Percentiles rank a stretch among this genome's conserved stretches.
phyloP scores from a whole-genome alignment of 2,797 vertebrate genomes.

The Gymnothorax javanicus region DNA sequence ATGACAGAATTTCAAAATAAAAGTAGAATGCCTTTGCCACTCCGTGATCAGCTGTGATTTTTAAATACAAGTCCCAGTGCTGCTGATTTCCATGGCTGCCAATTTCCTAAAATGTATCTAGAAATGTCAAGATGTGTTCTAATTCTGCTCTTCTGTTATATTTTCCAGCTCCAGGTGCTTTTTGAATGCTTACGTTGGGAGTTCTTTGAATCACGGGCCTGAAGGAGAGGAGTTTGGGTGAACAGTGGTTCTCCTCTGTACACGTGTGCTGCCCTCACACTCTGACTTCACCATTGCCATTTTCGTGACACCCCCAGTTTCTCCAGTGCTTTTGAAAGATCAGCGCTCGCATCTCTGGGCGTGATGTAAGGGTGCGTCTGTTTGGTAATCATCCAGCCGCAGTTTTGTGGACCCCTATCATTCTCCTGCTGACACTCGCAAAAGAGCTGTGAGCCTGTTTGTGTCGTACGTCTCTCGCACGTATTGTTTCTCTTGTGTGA shows the following conservation, averaged over 20 bases:
- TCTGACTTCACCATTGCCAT: conserved; percentile 56
- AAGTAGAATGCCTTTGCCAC: conserved; percentile 58
- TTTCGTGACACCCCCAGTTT: conserved; percentile 67
- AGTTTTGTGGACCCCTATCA: conserved; percentile 40
- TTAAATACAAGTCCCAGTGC: conserved; percentile 72
- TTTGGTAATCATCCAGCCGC: conserved; percentile 69
- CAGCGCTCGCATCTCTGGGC: conserved; percentile 55
- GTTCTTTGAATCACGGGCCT: conserved; percentile 61
- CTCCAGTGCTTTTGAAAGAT: conserved; percentile 70
- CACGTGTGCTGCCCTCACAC: conserved; percentile 63
- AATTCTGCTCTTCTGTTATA: conserved; percentile 52
- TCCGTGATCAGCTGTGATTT: conserved; percentile 65
- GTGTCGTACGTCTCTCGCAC: background rate
- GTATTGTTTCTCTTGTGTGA: background rate
- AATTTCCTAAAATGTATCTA: conserved; percentile 61
- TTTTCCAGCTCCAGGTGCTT: conserved; percentile 33
- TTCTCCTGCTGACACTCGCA: background rate
- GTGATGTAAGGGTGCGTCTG: conserved; percentile 72
- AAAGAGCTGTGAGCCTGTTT: background rate
- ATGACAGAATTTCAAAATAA: conserved; percentile 55
- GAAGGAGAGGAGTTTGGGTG: conserved; percentile 60
- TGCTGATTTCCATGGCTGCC: conserved; percentile 68
- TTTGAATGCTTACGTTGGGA: conserved; percentile 49
- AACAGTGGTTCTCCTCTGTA: conserved; percentile 60
- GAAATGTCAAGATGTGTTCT: conserved; percentile 69